Percentiles rank a stretch among this genome's conserved stretches.
Conservation (phyloP, 2,888 invertebrate species). For the Cancer borealis region DNA sequence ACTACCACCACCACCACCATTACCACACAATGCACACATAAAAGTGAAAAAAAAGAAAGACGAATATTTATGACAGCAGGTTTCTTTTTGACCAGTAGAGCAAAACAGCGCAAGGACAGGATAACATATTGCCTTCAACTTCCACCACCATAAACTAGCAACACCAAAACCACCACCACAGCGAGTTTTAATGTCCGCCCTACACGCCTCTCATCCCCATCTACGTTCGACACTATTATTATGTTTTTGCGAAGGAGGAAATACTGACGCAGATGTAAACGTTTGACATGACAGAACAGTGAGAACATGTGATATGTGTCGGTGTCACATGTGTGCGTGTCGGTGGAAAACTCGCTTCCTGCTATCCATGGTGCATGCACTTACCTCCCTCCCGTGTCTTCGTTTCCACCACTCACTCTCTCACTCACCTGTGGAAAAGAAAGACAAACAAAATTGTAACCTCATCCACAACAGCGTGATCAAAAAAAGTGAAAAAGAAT, state of each 20-base stretch:
- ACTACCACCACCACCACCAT: not conserved
- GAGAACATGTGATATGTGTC: not conserved
- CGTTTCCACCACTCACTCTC: not conserved
- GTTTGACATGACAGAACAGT: conserved; percentile 7
- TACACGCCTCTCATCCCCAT: not conserved
- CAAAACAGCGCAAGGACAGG: not conserved
- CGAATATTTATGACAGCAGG: not conserved
- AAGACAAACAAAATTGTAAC: not conserved
- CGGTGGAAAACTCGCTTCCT: not conserved
- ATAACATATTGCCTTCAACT: not conserved
- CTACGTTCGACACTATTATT: not conserved
- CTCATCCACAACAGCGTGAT: not conserved
- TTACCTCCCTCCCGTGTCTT: not conserved
- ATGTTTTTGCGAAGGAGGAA: not conserved
- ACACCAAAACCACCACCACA: not conserved
- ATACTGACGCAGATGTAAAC: not conserved
- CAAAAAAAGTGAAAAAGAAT: not conserved
- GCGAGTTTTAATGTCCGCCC: not conserved
- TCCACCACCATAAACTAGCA: not conserved
- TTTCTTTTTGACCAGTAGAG: not conserved
- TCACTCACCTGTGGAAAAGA: conserved; percentile 8
- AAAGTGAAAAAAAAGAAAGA: not conserved
- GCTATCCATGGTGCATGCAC: not conserved
- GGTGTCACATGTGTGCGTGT: not conserved
- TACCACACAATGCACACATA: conserved; percentile 1